Base-by-base conservation (phyloP, 2,797 vertebrate genomes). In the Pseudomugil tenellus region DNA sequence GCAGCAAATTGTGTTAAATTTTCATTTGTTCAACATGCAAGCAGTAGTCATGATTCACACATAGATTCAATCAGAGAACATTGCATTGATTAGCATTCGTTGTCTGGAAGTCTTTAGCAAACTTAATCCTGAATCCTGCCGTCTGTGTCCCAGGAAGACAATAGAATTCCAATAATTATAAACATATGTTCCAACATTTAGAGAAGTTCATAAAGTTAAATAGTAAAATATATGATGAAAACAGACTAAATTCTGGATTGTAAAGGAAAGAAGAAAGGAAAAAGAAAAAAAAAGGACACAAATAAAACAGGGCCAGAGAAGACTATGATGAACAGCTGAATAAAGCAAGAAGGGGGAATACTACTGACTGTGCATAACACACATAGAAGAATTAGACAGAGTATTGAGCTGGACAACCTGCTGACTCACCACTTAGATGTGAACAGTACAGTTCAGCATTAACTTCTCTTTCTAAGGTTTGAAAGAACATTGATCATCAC, bases 1-100 rank as follows among this genome's bases (percentile, higher is more conserved):
- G 26, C 52, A 43, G 55, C 35, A 65, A 31, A 55, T 16, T 39
- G 13, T 54, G 25, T 14, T 25, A 9, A 7, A 10, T 51, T 21
- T 55, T 29, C 23, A 9, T 39, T 63, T 53, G 61, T 39, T 19
- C 49, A 53, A 53, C 48, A 53, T 63, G 48, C 16, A 52, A 32
- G 16, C 21, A 61, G 10, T 14, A 9, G 37, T 29, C 32, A 28
- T 3, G 4, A 54, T 26, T 51, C 54, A 64, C 70, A 54, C 56
- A 28, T 21, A 46, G 12, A 21, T 34, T 57, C 5, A n/a, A 31
- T 31, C 14, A 56, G 12, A 57, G 26, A 10, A 46, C 19, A 46
- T 46, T 31, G 17, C 6, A 48, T 16, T 21, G 2, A 26, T 23
- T 13, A 34, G 8, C 32, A 34, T 49, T 49, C 3, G 1, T 39